Base-by-base conservation (phyloP, 2,797 vertebrate species). In the Lophotriccus pileatus region DNA sequence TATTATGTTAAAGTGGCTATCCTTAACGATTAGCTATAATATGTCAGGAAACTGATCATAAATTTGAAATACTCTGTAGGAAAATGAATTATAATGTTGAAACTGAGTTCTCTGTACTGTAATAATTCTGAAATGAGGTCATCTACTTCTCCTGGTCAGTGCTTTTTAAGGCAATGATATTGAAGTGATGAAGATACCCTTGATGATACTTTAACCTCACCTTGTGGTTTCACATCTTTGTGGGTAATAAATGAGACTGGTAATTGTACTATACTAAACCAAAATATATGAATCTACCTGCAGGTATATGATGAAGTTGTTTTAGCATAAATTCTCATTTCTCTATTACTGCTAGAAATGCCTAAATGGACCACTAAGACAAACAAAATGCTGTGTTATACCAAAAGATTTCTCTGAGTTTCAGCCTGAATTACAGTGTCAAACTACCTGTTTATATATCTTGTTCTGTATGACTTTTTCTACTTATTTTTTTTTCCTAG, bases 111-210 rank as follows among this genome's bases (percentile, higher is more conserved):
- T 98, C 98, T 97, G 98, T 97, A 97, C 98, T 97, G 96, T 98
- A 98, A 98, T 98, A 98, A 98, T 98, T 98, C 98, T 98, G 98
- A 98, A 97, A 98, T 98, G 98, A 99, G 98, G 98, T 99, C 98
- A 98, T 97, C 96, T 96, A 89, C 98, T 97, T 97, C 97, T 98
- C 95, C 96, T 98, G 99, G 98, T 99, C 98, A 98, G 96, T 98
- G 98, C 98, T 98, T 99, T 98, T 99, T 97, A 98, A 98, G 98
- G 98, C 98, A 98, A 97, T 99, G 98, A 99, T 99, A 98, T 95
- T 98, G 97, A 99, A 99, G 98, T 99, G 99, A 99, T 99, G 98
- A 98, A 98, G 98, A 98, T 98, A 98, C 98, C 98, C 98, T 98
- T 97, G 78, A 97, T 98, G 98, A 97, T 95, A 95, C 97, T 98